Base-by-base conservation (phyloP, 2,797 vertebrate genomes). In the Garrulus glandarius region DNA sequence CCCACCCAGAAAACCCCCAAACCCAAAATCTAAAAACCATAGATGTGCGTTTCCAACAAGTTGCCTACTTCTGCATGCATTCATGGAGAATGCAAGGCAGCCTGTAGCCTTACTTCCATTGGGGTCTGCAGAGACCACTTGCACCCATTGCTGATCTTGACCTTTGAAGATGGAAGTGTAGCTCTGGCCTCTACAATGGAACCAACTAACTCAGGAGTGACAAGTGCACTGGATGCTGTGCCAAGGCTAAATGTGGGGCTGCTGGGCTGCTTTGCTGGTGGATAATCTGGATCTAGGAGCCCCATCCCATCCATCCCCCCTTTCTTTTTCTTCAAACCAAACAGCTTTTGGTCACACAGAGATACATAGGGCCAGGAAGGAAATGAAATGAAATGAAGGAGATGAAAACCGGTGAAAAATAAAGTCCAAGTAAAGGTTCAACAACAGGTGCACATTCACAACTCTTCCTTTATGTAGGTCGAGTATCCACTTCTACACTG, bases 1-100 rank as follows among this genome's bases (percentile, higher is more conserved):
- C 11, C 6, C 37, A 46, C 16, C 3, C 21, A 32, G 8, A 22
- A 49, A 49, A 2, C 0, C 1, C 2, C 9, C 26, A 43, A 49
- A 22, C 7, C 0, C 8, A 36, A 70, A 71, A 63, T 22, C 29
- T 34, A 46, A 46, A 46, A 70, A 3, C 4, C 20, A 18, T 1
- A 64, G 44, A 68, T 3, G 2, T 11, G 27, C 0, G 0, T 75
- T 88, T 86, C 65, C 27, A 81, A 29, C 6, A 47, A 59, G 20
- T 7, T 60, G 44, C 16, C 21, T 60, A 23, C 7, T 11, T 24
- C 13, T 36, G 3, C 0, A 3, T 41, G 37, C 44, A 37, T n/a
- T 50, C 12, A 16, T 49, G 37, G 39, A 63, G 47, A 70, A n/a
- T 1, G 13, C 26, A 63, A 67, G 29, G 22, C n/a, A 47, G 11